Evolutionary conservation across 2,113 vertebrate species (phyloP).

Genomic region (Charina bottae): DNA sequence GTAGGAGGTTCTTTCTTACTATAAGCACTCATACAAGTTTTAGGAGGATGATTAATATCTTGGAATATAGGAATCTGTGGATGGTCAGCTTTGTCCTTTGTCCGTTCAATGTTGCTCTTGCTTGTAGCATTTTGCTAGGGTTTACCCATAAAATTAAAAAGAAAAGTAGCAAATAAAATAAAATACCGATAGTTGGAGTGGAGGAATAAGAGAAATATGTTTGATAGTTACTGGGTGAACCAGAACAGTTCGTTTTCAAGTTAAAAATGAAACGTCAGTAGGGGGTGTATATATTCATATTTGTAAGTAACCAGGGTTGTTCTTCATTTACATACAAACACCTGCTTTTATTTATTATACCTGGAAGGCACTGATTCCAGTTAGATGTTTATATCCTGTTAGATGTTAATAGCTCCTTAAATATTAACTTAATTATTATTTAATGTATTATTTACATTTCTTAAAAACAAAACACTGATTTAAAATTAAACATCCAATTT

Average conservation of each 20-base stretch:
- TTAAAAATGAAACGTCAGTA: neutral
- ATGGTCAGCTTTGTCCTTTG: neutral
- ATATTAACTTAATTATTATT: no score
- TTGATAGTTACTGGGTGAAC: neutral
- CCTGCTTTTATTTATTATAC: neutral
- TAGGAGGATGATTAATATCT: no score
- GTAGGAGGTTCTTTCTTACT: no score
- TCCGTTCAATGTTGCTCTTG: neutral
- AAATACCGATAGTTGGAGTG: neutral
- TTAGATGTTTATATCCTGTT: neutral
- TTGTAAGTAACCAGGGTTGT: neutral
- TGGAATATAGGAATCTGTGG: no score
- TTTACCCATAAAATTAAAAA: neutral
- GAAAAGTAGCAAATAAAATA: neutral
- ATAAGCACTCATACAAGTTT: no score
- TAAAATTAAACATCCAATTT: no score
- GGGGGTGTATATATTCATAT: neutral
- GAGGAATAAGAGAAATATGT: neutral
- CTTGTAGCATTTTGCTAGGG: no score
- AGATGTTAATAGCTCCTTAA: neutral
- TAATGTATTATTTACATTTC: no score
- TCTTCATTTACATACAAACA: neutral
- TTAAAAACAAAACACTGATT: no score
- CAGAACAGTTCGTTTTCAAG: neutral
- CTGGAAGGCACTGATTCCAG: neutral